Evolutionary conservation across 2,113 vertebrate species (phyloP), one percentile per base, ranked within the genome.

Genomic region (Terrapene triunguis): DNA sequence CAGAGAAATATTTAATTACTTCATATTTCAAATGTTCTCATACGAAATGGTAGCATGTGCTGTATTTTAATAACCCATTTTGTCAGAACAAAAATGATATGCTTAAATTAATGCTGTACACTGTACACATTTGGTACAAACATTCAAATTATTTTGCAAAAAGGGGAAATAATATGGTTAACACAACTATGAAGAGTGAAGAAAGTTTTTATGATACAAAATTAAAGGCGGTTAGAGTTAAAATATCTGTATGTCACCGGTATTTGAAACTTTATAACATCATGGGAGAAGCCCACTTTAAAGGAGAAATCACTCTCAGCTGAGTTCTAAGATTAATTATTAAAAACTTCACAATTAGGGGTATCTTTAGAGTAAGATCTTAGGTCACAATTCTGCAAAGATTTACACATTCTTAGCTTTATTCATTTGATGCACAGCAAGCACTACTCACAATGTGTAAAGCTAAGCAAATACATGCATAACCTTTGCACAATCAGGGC

Each of bases 271-370:
- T 94, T 89, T 29, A 80, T 94, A 92, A 89, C 16, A 74, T 5
- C 38, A 50, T 8, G 2, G 72, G 53, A 88, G 84, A 88, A 29
- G 89, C n/a, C 10, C 72, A 72, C 69, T 5, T 48, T 78, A 80
- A 78, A 78, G 44, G 72, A 92, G 80, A 89, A 38, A 92, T 5
- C 51, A 81, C 48, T 95, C 11, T 47, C 4, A 29, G 27, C 65
- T 91, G 62, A 92, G 94, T 87, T 88, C 65, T 76, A 87, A 79
- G 19, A 48, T 94, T 87, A 94, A 96, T 90, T 92, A 94, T 38
- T n/a, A 89, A 54, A 82, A 89, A 16, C 53, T 88, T 84, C 78
- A 72, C 6, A 65, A 80, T 72, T 89, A 85, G 93, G 44, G 22
- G 44, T 38, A 92, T 1, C 11, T 62, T 35, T 47, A 80, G 86